Evolutionary conservation across 2,888 invertebrate species (phyloP).

Genomic region (Omphaloscelis lunosa): DNA sequence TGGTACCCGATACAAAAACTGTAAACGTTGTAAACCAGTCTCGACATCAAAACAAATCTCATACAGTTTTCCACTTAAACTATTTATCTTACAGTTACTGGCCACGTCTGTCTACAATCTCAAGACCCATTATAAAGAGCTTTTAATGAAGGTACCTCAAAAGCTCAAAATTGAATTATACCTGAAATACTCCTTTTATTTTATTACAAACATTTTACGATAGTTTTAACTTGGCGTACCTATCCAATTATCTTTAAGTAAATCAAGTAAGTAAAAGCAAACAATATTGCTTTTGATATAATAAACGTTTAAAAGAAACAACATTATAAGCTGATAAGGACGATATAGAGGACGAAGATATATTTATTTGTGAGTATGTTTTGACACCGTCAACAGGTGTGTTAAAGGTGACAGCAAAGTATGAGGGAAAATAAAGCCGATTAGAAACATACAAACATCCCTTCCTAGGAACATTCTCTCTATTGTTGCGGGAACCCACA

Average conservation of each 20-base stretch:
- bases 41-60: slow-evolving; percentile 20
- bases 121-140: slow-evolving; percentile 21
- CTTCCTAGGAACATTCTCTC: slow-evolving; percentile 75
- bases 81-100: not conserved
- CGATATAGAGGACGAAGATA: slow-evolving; percentile 36
- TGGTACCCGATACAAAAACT: slow-evolving; percentile 77
- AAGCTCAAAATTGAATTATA: slow-evolving; percentile 56
- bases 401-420: slow-evolving; percentile 67
- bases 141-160: slow-evolving; percentile 24
- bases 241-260: slow-evolving; percentile 51
- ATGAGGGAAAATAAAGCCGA: slow-evolving; percentile 83
- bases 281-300: slow-evolving; percentile 18
- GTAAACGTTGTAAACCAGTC: slow-evolving; percentile 72
- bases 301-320: slow-evolving; percentile 32
- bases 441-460: slow-evolving; percentile 82
- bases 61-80: not conserved
- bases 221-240: slow-evolving; percentile 35
- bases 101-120: slow-evolving; percentile 10
- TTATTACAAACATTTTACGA: slow-evolving; percentile 46
- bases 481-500: slow-evolving; percentile 73
- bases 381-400: slow-evolving; percentile 54
- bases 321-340: slow-evolving; percentile 44
- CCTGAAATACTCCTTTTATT: slow-evolving; percentile 36
- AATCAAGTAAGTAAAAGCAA: slow-evolving; percentile 44
- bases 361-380: slow-evolving; percentile 50